phyloP scores from a whole-genome alignment of 2,888 invertebrate genomes.

The Morpho deidamia region DNA sequence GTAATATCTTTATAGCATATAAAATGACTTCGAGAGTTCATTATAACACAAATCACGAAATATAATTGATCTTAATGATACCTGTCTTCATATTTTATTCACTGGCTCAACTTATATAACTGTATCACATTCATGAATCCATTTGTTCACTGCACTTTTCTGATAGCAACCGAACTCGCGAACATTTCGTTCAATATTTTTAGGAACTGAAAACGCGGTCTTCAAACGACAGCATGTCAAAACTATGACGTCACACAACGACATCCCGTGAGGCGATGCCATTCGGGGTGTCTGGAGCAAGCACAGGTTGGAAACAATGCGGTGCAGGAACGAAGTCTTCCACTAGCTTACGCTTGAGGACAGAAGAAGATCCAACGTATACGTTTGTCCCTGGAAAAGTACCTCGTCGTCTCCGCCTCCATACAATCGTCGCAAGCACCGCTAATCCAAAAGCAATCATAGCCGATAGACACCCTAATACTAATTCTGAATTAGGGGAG shows the following conservation, averaged over 20 bases:
- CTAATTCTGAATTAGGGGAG: slow-evolving; percentile 75
- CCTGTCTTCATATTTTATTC: slow-evolving; percentile 29
- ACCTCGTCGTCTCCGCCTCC: slow-evolving; percentile 77
- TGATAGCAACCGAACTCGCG: slow-evolving; percentile 26
- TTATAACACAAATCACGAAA: slow-evolving; percentile 23
- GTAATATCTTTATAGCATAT: slow-evolving; percentile 59
- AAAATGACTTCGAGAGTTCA: slow-evolving; percentile 53
- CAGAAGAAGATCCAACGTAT: slow-evolving; percentile 79
- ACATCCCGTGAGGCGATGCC: slow-evolving; percentile 71
- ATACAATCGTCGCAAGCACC: slow-evolving; percentile 71
- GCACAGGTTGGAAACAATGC: slow-evolving; percentile 79
- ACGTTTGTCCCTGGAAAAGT: slow-evolving; percentile 79
- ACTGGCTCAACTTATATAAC: slow-evolving; percentile 35
- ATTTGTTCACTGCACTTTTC: slow-evolving; percentile 28
- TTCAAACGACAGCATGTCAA: slow-evolving; percentile 76
- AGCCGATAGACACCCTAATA: slow-evolving; percentile 80
- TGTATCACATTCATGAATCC: slow-evolving; percentile 40
- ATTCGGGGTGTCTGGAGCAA: slow-evolving; percentile 71
- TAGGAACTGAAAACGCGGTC: slow-evolving; percentile 78
- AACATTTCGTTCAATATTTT: slow-evolving; percentile 52
- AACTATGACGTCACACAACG: slow-evolving; percentile 82
- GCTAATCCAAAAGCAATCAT: slow-evolving; percentile 69
- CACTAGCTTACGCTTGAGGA: slow-evolving; percentile 79
- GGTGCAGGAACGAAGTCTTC: slow-evolving; percentile 76
- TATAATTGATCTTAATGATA: slow-evolving; percentile 23